Percentiles rank a stretch among this genome's conserved stretches.
These are phyloP conservation scores for Bos taurus DNA, from an alignment of 2,113 vertebrate genomes.

Conservation along the genomic window DNA sequence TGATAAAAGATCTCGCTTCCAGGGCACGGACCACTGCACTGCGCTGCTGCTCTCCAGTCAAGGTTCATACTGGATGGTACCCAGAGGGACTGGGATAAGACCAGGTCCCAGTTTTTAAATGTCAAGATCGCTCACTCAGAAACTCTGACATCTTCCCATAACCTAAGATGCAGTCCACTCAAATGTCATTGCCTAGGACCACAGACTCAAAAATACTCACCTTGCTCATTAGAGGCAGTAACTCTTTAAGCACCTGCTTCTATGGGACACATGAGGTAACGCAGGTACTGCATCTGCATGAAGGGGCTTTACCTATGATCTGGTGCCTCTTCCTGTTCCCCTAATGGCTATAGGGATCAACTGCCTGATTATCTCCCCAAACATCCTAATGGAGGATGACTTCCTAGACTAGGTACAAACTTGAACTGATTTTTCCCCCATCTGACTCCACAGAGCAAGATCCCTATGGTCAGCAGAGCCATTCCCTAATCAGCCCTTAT, in stretches of 20 bases:
- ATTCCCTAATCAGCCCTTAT: not conserved
- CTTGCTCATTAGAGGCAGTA: not conserved
- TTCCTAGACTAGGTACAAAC: not conserved
- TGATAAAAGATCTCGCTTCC: not conserved
- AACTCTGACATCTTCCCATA: not conserved
- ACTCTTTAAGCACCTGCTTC: not conserved
- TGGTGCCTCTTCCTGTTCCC: not conserved
- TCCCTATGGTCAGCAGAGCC: not conserved
- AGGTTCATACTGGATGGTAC: not conserved
- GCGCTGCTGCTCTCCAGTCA: not conserved
- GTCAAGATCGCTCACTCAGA: not conserved
- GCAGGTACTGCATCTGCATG: not conserved
- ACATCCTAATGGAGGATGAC: not conserved
- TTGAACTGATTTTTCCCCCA: not conserved
- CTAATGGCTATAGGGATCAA: not conserved
- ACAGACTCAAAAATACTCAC: not conserved
- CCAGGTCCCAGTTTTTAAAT: not conserved
- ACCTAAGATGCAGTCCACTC: not conserved
- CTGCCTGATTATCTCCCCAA: not conserved
- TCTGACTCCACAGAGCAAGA: not conserved
- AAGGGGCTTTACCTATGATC: not conserved
- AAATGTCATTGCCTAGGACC: not conserved
- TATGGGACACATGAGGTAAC: not conserved
- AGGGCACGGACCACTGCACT: accelerated
- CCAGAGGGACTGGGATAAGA: not conserved